Conservation (phyloP, 2,888 invertebrate species). For the Tetragonisca angustula region DNA sequence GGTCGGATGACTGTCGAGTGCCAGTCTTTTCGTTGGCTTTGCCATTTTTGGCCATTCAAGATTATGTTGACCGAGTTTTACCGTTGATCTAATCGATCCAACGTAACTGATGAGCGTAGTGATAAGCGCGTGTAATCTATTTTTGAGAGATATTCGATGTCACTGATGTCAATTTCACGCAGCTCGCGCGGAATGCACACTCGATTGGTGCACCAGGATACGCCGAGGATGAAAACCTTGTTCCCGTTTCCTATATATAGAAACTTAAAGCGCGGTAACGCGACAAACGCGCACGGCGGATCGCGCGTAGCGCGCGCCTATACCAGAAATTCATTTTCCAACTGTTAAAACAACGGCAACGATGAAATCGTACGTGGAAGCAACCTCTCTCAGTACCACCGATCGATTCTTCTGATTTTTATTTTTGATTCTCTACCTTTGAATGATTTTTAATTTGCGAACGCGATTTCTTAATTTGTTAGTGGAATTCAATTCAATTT, state of each 20-base stretch:
- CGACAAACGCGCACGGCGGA: conserved; percentile 51
- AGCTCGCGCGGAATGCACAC: conserved; percentile 43
- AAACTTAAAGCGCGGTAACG: conserved; percentile 44
- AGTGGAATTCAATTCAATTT: too few relatives aligned
- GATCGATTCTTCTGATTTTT: background rate
- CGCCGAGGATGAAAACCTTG: conserved; percentile 76
- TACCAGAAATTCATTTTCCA: conserved; percentile 71
- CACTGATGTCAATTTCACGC: conserved; percentile 29
- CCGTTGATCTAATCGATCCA: background rate
- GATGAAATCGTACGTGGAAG: background rate
- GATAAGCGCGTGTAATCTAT: background rate
- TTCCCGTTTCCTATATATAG: conserved; percentile 79
- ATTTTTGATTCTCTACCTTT: background rate
- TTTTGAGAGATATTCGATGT: background rate
- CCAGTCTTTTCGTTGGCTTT: background rate
- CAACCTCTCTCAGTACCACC: background rate
- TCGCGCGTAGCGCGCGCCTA: conserved; percentile 44
- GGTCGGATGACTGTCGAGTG: background rate
- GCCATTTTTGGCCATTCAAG: background rate
- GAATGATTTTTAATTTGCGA: background rate
- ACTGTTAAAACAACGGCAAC: background rate
- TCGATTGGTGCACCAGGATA: conserved; percentile 59
- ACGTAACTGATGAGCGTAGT: background rate
- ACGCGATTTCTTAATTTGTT: too few relatives aligned
- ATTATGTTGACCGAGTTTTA: background rate